phyloP scores from a whole-genome alignment of 2,113 vertebrate genomes.

The Sturnira hondurensis region DNA sequence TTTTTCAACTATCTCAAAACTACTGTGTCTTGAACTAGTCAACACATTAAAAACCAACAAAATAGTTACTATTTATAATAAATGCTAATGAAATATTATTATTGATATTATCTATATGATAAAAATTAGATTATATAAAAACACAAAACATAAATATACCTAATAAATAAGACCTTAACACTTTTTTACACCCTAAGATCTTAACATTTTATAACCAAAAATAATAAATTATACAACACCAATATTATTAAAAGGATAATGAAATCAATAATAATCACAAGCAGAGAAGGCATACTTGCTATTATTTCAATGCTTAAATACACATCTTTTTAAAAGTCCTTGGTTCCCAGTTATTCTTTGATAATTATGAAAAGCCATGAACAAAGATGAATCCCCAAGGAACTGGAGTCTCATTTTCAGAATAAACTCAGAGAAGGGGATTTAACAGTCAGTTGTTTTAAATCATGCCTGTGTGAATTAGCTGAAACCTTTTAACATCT shows the following conservation, averaged over 20 bases:
- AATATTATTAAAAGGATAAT: slow-evolving; percentile 14
- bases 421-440: background rate
- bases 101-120: slow-evolving; percentile 1
- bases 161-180: background rate
- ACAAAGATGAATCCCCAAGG: background rate
- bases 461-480: background rate
- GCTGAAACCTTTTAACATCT: background rate
- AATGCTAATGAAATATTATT: slow-evolving; percentile 31
- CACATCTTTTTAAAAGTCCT: slow-evolving; percentile 13
- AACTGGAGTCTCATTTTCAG: background rate
- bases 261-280: background rate
- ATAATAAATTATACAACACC: background rate
- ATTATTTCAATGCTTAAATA: background rate
- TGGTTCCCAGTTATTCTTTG: background rate
- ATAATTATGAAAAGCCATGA: background rate
- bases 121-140: slow-evolving; percentile 34
- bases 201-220: slow-evolving; percentile 7
- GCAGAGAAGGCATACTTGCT: slow-evolving; percentile 9
- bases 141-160: background rate
- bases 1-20: slow-evolving; percentile 48
- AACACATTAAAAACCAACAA: slow-evolving; percentile 52
- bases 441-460: background rate
- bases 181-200: background rate
- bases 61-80: slow-evolving; percentile 10
- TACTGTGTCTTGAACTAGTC: slow-evolving; percentile 35